Evolutionary conservation across 2,113 vertebrate genomes (phyloP).

Genomic region (Nyctibius bracteatus): DNA sequence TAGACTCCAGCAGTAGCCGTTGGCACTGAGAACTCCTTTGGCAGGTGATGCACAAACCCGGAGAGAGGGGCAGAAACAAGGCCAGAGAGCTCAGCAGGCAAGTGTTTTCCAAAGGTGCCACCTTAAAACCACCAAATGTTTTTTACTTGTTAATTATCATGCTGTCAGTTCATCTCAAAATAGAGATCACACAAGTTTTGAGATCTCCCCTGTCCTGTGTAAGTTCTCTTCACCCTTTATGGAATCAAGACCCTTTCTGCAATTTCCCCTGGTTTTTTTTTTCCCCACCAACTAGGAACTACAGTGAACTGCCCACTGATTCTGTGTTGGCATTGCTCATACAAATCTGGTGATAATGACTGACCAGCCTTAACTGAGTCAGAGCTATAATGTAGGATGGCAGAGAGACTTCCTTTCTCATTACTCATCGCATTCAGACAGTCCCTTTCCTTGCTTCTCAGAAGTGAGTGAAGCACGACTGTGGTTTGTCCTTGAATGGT

Average conservation of each 20-base stretch:
- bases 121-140: not conserved
- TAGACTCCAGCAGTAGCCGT: not conserved
- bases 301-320: not conserved
- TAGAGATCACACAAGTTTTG: not conserved
- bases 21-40: not conserved
- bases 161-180: not conserved
- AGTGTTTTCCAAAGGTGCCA: not conserved
- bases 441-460: not conserved
- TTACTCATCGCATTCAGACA: not conserved
- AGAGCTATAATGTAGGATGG: not conserved
- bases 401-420: not conserved
- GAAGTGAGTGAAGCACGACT: not conserved
- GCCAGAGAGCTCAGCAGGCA: not conserved
- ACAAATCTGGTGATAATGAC: not conserved
- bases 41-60: not conserved
- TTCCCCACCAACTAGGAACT: not conserved
- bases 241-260: not conserved
- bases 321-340: not conserved
- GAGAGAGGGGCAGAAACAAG: not conserved
- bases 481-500: conserved; percentile 5
- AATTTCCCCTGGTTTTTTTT: not conserved
- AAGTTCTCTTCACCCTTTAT: not conserved
- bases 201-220: rapidly evolving
- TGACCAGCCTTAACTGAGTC: not conserved
- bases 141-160: not conserved